A percentile compares a stretch with the other conserved stretches of the same genome.
Evolutionary conservation across 2,113 vertebrate species (phyloP).

Genomic region (Thinocorus orbignyianus): DNA sequence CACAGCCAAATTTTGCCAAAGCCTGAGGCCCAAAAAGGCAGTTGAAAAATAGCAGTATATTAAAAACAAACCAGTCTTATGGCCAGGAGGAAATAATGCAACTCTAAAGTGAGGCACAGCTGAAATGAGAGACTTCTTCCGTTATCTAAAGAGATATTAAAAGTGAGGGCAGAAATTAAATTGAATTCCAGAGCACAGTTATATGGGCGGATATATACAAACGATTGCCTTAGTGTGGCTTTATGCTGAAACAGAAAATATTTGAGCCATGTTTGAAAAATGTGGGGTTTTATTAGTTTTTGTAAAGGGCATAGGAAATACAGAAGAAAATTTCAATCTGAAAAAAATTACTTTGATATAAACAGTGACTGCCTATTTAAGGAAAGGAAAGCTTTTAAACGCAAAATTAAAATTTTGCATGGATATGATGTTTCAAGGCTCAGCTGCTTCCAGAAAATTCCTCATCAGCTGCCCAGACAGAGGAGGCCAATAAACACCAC

Average conservation of each 20-base stretch:
- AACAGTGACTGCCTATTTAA: neutral
- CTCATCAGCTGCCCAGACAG: neutral
- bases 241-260: neutral
- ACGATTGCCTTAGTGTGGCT: neutral
- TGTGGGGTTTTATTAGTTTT: no score
- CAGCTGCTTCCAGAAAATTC: neutral
- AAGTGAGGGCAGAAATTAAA: constrained; percentile 15
- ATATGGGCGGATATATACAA: neutral
- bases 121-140: constrained; percentile 21
- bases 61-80: constrained; percentile 7
- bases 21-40: neutral
- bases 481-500: neutral
- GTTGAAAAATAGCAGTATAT: neutral
- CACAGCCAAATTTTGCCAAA: neutral
- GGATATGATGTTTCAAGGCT: neutral
- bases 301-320: neutral
- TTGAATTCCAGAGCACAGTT: neutral
- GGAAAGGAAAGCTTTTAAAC: neutral
- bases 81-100: neutral
- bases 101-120: neutral
- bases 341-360: neutral
- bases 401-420: neutral
- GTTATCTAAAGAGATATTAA: constrained; percentile 24
- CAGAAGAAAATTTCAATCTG: neutral
- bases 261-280: neutral